These are phyloP conservation scores for Chelon auratus DNA, from an alignment of 2,797 vertebrate species.

Conservation along the genomic window DNA sequence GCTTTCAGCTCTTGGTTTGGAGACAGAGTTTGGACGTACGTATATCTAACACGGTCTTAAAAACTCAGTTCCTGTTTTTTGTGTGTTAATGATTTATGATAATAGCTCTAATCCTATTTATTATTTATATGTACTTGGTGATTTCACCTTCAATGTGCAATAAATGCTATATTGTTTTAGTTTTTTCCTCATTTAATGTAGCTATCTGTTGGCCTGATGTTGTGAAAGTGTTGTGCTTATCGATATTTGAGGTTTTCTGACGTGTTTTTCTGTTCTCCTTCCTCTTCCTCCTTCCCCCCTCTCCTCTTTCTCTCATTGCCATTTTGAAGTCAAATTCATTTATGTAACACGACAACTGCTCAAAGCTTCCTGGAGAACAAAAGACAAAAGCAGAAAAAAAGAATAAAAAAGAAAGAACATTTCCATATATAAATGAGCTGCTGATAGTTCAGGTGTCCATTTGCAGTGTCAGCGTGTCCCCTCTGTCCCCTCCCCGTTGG, in stretches of 20 bases:
- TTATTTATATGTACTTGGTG: no score
- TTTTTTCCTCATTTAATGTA: not conserved
- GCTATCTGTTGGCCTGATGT: not conserved
- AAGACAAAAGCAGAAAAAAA: slow-evolving; percentile 14
- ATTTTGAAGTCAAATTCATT: slow-evolving; percentile 20
- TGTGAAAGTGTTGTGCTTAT: not conserved
- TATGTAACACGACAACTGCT: slow-evolving; percentile 17
- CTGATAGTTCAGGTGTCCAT: slow-evolving; percentile 1
- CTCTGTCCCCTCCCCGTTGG: slow-evolving; percentile 16
- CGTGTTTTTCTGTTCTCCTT: slow-evolving; percentile 17
- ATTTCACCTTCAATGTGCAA: not conserved
- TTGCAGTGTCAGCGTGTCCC: slow-evolving; percentile 9
- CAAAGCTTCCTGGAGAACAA: slow-evolving; percentile 13
- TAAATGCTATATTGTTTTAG: not conserved
- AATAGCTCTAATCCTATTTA: not conserved
- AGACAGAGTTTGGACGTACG: no score
- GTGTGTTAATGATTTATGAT: not conserved
- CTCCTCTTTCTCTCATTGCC: not conserved
- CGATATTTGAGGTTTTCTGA: not conserved
- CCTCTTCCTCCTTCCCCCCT: not conserved
- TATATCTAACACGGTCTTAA: not conserved
- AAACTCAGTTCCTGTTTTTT: not conserved
- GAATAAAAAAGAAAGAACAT: slow-evolving; percentile 23
- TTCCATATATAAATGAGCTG: slow-evolving; percentile 23
- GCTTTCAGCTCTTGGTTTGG: not conserved